These are phyloP conservation scores for Aplysina aerophoba DNA, from an alignment of 37 sponge, comb jelly and placozoan genomes.

Conservation along the genomic window DNA sequence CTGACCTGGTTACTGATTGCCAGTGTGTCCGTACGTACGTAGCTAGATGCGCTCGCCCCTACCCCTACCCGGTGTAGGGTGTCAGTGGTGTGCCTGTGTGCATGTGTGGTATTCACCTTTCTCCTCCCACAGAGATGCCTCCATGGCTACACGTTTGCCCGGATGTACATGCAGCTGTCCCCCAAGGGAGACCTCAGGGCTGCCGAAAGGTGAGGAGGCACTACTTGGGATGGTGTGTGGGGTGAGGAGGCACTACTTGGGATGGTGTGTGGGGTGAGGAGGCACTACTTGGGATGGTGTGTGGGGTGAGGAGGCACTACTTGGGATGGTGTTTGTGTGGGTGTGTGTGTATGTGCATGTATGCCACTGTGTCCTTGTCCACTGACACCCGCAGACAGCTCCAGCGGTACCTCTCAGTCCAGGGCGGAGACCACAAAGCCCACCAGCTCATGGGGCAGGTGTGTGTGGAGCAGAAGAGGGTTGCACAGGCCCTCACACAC, in stretches of 20 bases:
- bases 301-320: conserved; percentile 42
- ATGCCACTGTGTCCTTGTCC: not conserved
- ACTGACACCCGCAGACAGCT: conserved; percentile 38
- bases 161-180: conserved; percentile 40
- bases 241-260: not conserved
- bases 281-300: conserved; percentile 20
- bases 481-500: conserved; percentile 3
- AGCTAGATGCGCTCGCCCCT: no score
- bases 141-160: conserved; percentile 67
- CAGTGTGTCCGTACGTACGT: no score
- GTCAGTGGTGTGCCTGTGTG: not conserved
- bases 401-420: conserved; percentile 45
- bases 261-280: not conserved
- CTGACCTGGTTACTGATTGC: no score
- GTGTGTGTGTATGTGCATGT: conserved; percentile 23
- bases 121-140: conserved; percentile 36
- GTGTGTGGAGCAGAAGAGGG: conserved; percentile 25
- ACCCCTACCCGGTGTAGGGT: no score
- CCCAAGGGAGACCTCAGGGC: not conserved
- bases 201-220: not conserved
- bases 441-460: conserved; percentile 65
- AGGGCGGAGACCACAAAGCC: conserved; percentile 48
- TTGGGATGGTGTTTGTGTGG: not conserved
- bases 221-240: not conserved
- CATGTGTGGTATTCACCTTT: not conserved